These are phyloP conservation scores for Microtus montanus DNA, from an alignment of 2,113 vertebrate genomes.

Conservation along the genomic window DNA sequence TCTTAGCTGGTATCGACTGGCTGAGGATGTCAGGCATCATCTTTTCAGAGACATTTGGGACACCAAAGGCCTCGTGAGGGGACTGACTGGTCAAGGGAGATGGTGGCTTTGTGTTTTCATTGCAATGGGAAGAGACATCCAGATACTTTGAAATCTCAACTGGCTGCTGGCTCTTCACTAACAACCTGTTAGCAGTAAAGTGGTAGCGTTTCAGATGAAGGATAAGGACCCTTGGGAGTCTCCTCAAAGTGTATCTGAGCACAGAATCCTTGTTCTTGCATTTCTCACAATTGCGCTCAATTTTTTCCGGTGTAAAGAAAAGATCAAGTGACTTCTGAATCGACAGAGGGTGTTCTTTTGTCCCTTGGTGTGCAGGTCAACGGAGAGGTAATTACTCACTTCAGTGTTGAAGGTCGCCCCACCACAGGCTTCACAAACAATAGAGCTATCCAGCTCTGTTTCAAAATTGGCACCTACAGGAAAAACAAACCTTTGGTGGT, in stretches of 20 bases:
- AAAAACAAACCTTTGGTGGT: constrained; percentile 87
- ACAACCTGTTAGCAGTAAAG: neutral
- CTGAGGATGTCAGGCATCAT: neutral
- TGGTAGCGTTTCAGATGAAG: constrained; percentile 18
- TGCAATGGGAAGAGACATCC: neutral
- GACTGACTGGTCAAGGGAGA: neutral
- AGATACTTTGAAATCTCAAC: neutral
- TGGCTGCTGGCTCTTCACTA: neutral
- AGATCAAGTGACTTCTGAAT: neutral
- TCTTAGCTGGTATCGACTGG: neutral
- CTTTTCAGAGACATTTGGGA: neutral
- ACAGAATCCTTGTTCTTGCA: neutral
- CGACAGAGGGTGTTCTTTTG: neutral
- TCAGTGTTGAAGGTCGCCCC: neutral
- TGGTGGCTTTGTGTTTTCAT: neutral
- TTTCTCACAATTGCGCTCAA: neutral
- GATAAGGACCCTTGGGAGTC: constrained; percentile 7
- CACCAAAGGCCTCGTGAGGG: accelerated
- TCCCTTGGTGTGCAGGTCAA: neutral
- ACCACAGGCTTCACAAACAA: constrained; percentile 88
- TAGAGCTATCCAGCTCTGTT: constrained; percentile 94
- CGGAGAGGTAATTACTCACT: neutral
- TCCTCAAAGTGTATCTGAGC: neutral
- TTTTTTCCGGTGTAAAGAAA: neutral
- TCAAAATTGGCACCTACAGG: constrained; percentile 93